phyloP scores from a whole-genome alignment of 2,113 vertebrate genomes.

The Antigone vipio region DNA sequence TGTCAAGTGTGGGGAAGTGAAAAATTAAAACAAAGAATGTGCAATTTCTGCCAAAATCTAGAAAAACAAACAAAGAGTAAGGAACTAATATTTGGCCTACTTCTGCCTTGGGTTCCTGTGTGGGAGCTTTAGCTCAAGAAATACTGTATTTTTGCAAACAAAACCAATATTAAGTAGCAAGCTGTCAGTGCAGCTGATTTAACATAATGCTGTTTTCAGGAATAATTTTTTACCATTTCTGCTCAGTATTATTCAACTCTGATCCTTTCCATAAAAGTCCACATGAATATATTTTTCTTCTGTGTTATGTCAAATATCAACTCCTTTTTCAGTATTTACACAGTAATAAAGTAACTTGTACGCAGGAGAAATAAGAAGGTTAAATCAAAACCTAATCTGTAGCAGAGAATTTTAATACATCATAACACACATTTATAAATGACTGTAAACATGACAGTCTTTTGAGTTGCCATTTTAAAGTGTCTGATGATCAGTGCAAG shows the following conservation, averaged over 20 bases:
- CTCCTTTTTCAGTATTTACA: background rate
- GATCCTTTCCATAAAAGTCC: background rate
- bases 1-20: background rate
- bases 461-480: background rate
- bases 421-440: background rate
- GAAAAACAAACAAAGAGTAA: slow-evolving; percentile 46
- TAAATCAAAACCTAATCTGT: background rate
- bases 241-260: background rate
- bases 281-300: background rate
- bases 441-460: background rate
- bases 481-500: background rate
- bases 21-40: slow-evolving; percentile 55
- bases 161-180: background rate
- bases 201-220: background rate
- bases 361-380: background rate
- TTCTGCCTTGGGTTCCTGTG: background rate
- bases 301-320: background rate
- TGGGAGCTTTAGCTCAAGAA: background rate
- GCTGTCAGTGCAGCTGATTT: background rate
- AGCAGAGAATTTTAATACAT: background rate
- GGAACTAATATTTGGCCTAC: slow-evolving; percentile 19
- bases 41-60: slow-evolving; percentile 41
- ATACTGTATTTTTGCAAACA: background rate
- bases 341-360: background rate
- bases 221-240: background rate